phyloP scores from a whole-genome alignment of 1,140 invertebrate genomes.

The Leptestheria dahalacensis region DNA sequence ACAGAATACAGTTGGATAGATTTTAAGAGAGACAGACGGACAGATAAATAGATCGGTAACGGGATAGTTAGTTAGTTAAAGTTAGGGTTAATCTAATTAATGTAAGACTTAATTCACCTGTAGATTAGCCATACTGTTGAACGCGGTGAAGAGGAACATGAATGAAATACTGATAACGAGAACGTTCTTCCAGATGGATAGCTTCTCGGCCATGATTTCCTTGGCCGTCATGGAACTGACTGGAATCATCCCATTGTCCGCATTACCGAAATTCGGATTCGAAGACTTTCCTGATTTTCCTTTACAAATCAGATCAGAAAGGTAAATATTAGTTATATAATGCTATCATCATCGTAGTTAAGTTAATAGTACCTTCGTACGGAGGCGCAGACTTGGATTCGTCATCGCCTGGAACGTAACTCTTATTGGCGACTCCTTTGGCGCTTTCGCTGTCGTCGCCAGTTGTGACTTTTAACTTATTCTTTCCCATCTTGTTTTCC shows the following conservation, averaged over 20 bases:
- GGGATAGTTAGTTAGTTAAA: too few species aligned
- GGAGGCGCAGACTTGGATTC: background rate
- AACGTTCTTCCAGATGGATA: constrained; percentile 76
- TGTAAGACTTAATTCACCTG: constrained; percentile 26
- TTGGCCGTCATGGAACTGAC: background rate
- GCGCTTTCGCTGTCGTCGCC: too few species aligned
- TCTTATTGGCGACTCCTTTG: background rate
- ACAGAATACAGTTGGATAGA: too few species aligned
- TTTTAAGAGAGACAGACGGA: too few species aligned
- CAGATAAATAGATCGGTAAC: too few species aligned
- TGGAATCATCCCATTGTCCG: constrained; percentile 1
- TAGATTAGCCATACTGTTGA: constrained; percentile 74
- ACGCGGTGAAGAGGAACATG: constrained; percentile 86
- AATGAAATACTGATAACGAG: constrained; percentile 69
- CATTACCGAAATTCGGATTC: background rate
- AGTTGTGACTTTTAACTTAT: too few species aligned
- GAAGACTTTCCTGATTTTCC: background rate
- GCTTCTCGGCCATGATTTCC: constrained; percentile 42
- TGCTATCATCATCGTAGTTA: background rate
- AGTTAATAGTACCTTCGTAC: background rate
- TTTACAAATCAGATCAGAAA: background rate
- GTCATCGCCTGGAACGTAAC: background rate
- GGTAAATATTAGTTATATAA: background rate
- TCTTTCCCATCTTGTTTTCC: too few species aligned
- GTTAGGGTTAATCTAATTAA: background rate